A percentile compares a stretch with the other conserved stretches of the same genome.
These are phyloP conservation scores for Caenorhabditis sinica DNA, from an alignment of 2,888 invertebrate genomes.

Conservation along the genomic window DNA sequence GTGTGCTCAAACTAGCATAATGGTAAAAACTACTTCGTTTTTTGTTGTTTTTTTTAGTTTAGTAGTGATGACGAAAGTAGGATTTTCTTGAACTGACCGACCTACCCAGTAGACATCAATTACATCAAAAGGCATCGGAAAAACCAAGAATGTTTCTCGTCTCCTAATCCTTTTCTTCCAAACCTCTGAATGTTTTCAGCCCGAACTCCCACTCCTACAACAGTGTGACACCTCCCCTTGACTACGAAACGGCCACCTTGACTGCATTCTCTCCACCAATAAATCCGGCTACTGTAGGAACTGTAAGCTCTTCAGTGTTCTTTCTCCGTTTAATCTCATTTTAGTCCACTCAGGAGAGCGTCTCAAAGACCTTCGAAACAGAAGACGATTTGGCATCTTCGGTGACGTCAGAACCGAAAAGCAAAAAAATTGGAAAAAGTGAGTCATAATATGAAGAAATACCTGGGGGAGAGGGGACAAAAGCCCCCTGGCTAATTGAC, in stretches of 20 bases:
- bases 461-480: slow-evolving; percentile 21
- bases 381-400: slow-evolving; percentile 78
- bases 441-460: slow-evolving; percentile 23
- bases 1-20: no score
- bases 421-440: slow-evolving; percentile 64
- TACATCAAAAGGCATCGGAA: no score
- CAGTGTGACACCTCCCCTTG: slow-evolving; percentile 53
- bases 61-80: no score
- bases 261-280: slow-evolving; percentile 64
- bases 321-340: slow-evolving; percentile 4
- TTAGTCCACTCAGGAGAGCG: slow-evolving; percentile 72
- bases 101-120: no score
- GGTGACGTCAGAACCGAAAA: slow-evolving; percentile 56
- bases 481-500: slow-evolving; percentile 46
- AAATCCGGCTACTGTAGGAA: slow-evolving; percentile 54
- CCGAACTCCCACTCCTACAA: slow-evolving; percentile 59
- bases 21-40: no score
- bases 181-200: slow-evolving; percentile 29
- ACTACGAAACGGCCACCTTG: slow-evolving; percentile 56
- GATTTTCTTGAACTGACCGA: no score
- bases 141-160: not conserved
- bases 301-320: slow-evolving; percentile 28
- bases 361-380: slow-evolving; percentile 81
- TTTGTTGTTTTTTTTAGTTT: no score
- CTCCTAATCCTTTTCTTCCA: not conserved